These are phyloP conservation scores for Tenodera sinensis DNA, from an alignment of 2,888 invertebrate species.

Conservation along the genomic window DNA sequence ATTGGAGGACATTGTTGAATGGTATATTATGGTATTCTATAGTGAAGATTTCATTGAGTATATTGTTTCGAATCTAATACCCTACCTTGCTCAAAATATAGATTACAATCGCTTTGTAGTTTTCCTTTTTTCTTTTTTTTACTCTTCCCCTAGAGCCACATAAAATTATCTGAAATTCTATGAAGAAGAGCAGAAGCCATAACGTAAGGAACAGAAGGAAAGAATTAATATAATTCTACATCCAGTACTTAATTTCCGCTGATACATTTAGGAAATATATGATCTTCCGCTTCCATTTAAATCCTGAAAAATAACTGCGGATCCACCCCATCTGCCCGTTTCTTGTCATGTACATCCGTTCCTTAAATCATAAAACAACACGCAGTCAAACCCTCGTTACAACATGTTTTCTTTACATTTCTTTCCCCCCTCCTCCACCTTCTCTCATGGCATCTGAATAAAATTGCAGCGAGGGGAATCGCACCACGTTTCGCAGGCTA, in stretches of 20 bases:
- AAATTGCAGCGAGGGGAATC: not conserved
- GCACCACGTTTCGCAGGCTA: not conserved
- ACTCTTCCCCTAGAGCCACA: no score
- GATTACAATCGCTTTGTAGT: no score
- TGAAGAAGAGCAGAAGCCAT: no score
- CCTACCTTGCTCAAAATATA: no score
- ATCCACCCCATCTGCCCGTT: not conserved
- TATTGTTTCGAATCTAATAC: no score
- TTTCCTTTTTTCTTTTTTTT: no score
- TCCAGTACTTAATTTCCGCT: not conserved
- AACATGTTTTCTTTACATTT: conserved; percentile 1
- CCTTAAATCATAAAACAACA: not conserved
- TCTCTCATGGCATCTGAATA: not conserved
- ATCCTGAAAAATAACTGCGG: not conserved
- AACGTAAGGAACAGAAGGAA: not conserved
- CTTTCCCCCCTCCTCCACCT: not conserved
- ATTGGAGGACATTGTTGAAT: no score
- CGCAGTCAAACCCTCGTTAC: not conserved
- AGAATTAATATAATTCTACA: not conserved
- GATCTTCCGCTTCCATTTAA: not conserved
- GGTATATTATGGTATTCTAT: no score
- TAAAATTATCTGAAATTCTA: no score
- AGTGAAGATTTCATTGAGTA: no score
- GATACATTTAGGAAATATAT: not conserved
- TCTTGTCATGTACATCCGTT: not conserved